phyloP scores from a whole-genome alignment of 2,888 invertebrate genomes.

The Caenorhabditis japonica region DNA sequence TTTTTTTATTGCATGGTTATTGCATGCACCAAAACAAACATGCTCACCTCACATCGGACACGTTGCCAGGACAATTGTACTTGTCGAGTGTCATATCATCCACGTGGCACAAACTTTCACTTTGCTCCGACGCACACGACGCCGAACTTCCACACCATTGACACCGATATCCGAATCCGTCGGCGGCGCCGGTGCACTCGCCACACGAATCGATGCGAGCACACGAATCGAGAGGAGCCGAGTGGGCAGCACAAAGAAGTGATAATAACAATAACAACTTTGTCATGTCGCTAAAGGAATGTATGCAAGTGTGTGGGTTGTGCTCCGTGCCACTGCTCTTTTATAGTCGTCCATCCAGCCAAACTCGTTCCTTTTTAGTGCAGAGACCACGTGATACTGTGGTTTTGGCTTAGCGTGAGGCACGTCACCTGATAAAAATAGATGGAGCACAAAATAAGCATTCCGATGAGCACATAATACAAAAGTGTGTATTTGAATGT shows the following conservation, averaged over 20 bases:
- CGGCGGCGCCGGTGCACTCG: slow-evolving; percentile 26
- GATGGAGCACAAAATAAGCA: too few species aligned
- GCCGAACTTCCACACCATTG: slow-evolving; percentile 25
- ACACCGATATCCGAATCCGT: slow-evolving; percentile 28
- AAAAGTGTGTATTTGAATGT: too few species aligned
- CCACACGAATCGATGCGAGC: slow-evolving; percentile 19
- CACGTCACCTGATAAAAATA: too few species aligned
- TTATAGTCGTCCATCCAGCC: too few species aligned
- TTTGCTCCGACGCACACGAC: slow-evolving; percentile 20
- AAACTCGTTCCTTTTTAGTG: too few species aligned
- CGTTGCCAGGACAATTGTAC: slow-evolving; percentile 40
- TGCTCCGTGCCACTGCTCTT: too few species aligned
- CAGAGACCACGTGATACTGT: slow-evolving; percentile 15
- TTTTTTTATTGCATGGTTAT: too few species aligned
- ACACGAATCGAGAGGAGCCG: slow-evolving; percentile 39
- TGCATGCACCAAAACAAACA: too few species aligned
- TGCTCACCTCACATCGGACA: slow-evolving; percentile 26
- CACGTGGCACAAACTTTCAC: slow-evolving; percentile 16
- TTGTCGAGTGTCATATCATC: slow-evolving; percentile 38
- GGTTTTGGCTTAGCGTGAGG: too few species aligned
- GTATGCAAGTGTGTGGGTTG: too few species aligned
- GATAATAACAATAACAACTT: background rate
- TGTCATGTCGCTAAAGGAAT: too few species aligned
- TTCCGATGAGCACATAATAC: slow-evolving; percentile 12
- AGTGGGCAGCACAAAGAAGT: background rate